phyloP scores from a whole-genome alignment of 2,888 invertebrate genomes.

The Drosophila fulvimacula region DNA sequence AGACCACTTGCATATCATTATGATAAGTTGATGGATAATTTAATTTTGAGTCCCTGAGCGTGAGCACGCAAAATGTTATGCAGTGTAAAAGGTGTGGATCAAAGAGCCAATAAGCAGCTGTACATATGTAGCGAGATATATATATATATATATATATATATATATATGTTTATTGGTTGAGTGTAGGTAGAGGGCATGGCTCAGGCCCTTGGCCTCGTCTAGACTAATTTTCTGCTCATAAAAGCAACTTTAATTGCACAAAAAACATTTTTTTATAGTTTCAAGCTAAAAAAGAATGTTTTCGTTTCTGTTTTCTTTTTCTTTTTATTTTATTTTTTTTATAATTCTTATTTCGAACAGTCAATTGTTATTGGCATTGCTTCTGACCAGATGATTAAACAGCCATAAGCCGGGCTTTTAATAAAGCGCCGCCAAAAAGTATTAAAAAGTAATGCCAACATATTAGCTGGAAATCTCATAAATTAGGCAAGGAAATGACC shows the following conservation, averaged over 20 bases:
- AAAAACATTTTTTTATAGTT: conserved; percentile 64
- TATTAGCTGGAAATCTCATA: conserved; percentile 81
- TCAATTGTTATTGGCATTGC: conserved; percentile 34
- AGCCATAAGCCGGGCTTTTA: conserved; percentile 59
- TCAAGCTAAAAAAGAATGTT: conserved; percentile 40
- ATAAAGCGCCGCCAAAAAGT: conserved; percentile 31
- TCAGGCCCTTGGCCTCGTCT: conserved; percentile 41
- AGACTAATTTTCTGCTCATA: conserved; percentile 69
- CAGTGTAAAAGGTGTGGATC: conserved; percentile 29
- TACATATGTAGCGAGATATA: background rate
- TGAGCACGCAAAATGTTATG: conserved; percentile 36
- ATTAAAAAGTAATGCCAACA: conserved; percentile 72
- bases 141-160: background rate
- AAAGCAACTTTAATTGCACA: conserved; percentile 66
- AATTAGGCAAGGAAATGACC: conserved; percentile 78
- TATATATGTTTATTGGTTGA: background rate
- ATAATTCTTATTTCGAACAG: conserved; percentile 11
- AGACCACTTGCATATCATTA: conserved; percentile 39
- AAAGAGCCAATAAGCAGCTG: conserved; percentile 25
- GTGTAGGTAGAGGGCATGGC: background rate
- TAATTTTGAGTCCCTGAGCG: conserved; percentile 27
- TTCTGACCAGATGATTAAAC: conserved; percentile 68
- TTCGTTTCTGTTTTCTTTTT: conserved; percentile 4
- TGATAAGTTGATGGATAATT: conserved; percentile 33
- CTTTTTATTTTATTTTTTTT: background rate